Conservation (phyloP, 2,113 vertebrate species). For the Isichthys henryi region DNA sequence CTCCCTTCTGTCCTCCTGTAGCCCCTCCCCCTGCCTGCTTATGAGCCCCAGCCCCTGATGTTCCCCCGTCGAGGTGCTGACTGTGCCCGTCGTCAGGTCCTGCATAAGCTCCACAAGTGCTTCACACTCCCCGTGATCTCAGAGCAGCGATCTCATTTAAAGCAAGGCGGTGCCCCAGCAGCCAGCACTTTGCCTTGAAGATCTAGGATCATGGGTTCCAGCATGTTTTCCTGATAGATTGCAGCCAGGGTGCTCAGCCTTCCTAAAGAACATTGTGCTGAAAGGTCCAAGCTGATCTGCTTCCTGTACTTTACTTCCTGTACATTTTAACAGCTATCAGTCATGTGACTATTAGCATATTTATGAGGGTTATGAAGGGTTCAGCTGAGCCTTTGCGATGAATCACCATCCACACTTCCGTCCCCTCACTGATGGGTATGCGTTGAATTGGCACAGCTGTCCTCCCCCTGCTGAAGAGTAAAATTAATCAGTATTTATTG, state of each 20-base stretch:
- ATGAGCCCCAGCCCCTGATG: not conserved
- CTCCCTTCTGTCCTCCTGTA: not conserved
- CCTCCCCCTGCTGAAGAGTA: not conserved
- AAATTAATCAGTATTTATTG: constrained; percentile 5
- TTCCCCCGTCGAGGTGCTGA: not conserved
- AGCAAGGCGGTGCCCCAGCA: not conserved
- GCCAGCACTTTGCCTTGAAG: not conserved
- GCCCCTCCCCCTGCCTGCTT: not conserved
- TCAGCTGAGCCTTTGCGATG: not conserved
- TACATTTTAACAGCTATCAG: not conserved
- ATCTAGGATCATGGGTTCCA: not conserved
- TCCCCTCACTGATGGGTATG: not conserved
- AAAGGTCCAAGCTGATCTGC: not conserved
- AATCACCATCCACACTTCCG: not conserved
- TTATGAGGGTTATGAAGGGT: not conserved
- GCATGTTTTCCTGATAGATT: not conserved
- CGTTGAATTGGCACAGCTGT: not conserved
- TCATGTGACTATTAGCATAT: not conserved
- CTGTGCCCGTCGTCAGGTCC: not conserved
- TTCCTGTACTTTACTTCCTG: not conserved
- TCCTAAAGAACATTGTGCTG: not conserved
- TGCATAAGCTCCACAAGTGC: not conserved
- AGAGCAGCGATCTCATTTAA: not conserved
- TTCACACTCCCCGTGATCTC: not conserved
- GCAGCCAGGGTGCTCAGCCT: not conserved